Base-by-base conservation (phyloP, 2,113 vertebrate species). In the Oncorhynchus nerka region DNA sequence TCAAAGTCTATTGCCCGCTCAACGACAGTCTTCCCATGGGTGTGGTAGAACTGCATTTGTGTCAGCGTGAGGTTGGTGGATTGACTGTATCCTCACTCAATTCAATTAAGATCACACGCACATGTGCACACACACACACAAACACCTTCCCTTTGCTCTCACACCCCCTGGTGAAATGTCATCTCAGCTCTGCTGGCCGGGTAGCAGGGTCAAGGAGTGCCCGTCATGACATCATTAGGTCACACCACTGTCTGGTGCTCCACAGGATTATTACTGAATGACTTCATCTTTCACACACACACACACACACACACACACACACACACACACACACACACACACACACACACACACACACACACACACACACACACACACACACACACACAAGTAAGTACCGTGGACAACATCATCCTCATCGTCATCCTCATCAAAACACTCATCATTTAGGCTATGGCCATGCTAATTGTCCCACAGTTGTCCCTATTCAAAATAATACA, bases 51-150 rank as follows among this genome's bases (percentile, higher is more conserved):
- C 30, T 32, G n/a, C n/a, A 51, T 30, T 16, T 72, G 71, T 64
- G 22, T 61, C 62, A 51, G 39, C 51, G 65, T 15, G 5, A 15
- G 5, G 20, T 22, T 57, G 4, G 2, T 59, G 73, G 11, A 61
- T 82, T 80, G 16, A 69, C 34, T 45, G 39, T 45, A 11, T 45
- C 66, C 48, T 13, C 28, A 70, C 48, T 19, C 30, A 79, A 82
- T 79, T 74, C 39, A 45, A 45, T 45, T 45, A 45, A 45, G 8
- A 11, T 3, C 39, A 45, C 68, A 79, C 80, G 11, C 61, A 13
- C 61, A 12, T 8, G 8, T 6, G 3, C 64, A 30, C 64, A 15
- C 26, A 30, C 64, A 30, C 5, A 66, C 26, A 66, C 64, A 66
- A n/a, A 66, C 26, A 30, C 71, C 12, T 45, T 45, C 0, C 39